Evolutionary conservation across 2,113 vertebrate genomes (phyloP).

Genomic region (Nansenia antarctica): DNA sequence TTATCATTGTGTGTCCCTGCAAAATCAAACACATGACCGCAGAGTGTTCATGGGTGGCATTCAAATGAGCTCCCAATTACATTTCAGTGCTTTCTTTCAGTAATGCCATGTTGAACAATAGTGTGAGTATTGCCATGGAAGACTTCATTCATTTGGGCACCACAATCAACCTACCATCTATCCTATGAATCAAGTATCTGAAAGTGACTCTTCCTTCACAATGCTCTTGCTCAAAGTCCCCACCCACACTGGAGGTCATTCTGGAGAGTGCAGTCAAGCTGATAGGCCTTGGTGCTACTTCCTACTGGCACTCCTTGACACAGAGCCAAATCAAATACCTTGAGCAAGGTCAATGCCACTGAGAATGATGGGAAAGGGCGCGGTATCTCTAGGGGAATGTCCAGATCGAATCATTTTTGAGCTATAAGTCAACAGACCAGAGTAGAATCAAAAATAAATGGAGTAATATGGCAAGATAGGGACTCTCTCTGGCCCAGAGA

Average conservation of each 20-base stretch:
- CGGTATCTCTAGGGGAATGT: neutral
- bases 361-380: constrained; percentile 32
- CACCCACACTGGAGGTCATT: neutral
- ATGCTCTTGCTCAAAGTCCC: too few species aligned
- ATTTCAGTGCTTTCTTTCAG: neutral
- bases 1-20: constrained; percentile 31
- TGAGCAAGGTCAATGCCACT: constrained; percentile 31
- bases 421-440: constrained; percentile 2
- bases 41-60: neutral
- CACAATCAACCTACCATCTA: too few species aligned
- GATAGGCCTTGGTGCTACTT: neutral
- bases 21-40: neutral
- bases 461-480: neutral
- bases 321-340: constrained; percentile 18
- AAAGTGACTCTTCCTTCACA: neutral
- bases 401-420: constrained; percentile 1
- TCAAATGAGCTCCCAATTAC: too few species aligned
- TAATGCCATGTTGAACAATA: neutral
- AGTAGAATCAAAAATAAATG: neutral
- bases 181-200: too few species aligned
- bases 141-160: neutral
- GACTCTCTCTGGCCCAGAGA: neutral
- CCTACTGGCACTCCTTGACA: too few species aligned
- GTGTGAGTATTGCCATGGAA: neutral
- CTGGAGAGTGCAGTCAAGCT: neutral